These are phyloP conservation scores for Fragum whitleyi DNA, from an alignment of 2,888 invertebrate species.

Conservation along the genomic window DNA sequence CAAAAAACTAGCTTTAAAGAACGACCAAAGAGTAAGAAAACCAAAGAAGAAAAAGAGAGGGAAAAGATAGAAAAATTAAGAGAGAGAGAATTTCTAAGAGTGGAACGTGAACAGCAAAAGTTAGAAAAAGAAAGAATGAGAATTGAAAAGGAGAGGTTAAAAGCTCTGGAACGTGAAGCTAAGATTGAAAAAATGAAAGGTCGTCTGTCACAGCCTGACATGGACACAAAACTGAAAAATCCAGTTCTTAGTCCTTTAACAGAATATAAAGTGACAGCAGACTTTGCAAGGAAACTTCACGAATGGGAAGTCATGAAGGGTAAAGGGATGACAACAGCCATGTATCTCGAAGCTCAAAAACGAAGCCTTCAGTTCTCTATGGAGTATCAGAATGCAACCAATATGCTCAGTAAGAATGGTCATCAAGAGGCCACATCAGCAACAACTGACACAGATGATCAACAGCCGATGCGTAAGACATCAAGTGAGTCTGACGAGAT, in stretches of 20 bases:
- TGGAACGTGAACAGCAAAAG: slow-evolving; percentile 77
- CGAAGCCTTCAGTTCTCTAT: slow-evolving; percentile 64
- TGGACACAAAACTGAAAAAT: slow-evolving; percentile 91
- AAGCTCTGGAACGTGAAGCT: slow-evolving; percentile 89
- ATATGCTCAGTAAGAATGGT: slow-evolving; percentile 50
- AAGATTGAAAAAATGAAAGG: slow-evolving; percentile 88
- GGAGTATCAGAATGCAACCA: slow-evolving; percentile 61
- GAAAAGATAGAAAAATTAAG: slow-evolving; percentile 74
- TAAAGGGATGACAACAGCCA: slow-evolving; percentile 68
- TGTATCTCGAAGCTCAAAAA: slow-evolving; percentile 73
- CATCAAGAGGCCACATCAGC: slow-evolving; percentile 29
- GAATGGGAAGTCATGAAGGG: slow-evolving; percentile 90
- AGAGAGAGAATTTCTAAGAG: slow-evolving; percentile 77
- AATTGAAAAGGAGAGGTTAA: slow-evolving; percentile 88
- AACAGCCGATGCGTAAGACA: slow-evolving; percentile 52
- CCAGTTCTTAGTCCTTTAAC: slow-evolving; percentile 87
- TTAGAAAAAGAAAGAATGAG: slow-evolving; percentile 88
- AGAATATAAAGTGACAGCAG: slow-evolving; percentile 90
- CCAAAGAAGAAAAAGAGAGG: slow-evolving; percentile 73
- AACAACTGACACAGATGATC: slow-evolving; percentile 50
- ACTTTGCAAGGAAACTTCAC: slow-evolving; percentile 95
- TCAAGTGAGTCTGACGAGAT: slow-evolving; percentile 65
- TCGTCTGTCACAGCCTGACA: slow-evolving; percentile 86
- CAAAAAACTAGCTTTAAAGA: slow-evolving; percentile 67
- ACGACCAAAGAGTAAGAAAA: slow-evolving; percentile 72